phyloP scores from a whole-genome alignment of 2,888 invertebrate genomes.

The Brachylomia viminalis region DNA sequence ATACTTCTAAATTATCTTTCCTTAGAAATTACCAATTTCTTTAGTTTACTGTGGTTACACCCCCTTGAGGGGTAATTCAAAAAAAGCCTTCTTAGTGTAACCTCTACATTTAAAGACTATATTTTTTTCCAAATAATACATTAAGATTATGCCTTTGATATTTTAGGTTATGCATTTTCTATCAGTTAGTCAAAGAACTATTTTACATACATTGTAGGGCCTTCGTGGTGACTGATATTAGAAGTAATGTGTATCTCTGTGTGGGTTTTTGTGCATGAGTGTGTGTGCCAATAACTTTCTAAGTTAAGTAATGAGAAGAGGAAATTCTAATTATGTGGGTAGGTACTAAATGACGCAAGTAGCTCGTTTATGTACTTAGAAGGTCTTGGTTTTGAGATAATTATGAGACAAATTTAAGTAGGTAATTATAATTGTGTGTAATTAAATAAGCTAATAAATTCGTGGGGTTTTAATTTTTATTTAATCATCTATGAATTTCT shows the following conservation, averaged over 20 bases:
- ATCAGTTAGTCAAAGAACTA: background rate
- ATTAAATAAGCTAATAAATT: conserved; percentile 1
- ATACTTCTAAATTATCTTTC: background rate
- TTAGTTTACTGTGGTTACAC: background rate
- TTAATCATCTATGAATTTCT: conserved; percentile 12
- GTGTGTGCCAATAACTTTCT: conserved; percentile 60
- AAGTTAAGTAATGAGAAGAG: conserved; percentile 57
- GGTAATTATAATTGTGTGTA: conserved; percentile 11
- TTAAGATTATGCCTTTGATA: too few species aligned
- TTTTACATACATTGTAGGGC: background rate
- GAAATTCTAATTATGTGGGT: conserved; percentile 56
- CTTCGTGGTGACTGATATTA: conserved; percentile 13
- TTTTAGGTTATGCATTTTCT: background rate
- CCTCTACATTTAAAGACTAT: background rate
- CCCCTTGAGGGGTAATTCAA: background rate
- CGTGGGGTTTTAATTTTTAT: background rate
- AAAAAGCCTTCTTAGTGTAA: background rate
- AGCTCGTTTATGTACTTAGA: conserved; percentile 40
- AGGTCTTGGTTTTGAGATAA: conserved; percentile 18
- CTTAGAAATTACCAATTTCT: background rate
- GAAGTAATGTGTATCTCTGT: background rate
- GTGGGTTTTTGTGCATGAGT: conserved; percentile 35
- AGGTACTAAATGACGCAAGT: conserved; percentile 50
- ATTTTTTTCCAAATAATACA: background rate
- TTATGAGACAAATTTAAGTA: conserved; percentile 3